Conservation (phyloP, 2,113 vertebrate species). For the Ranitomeya variabilis region DNA sequence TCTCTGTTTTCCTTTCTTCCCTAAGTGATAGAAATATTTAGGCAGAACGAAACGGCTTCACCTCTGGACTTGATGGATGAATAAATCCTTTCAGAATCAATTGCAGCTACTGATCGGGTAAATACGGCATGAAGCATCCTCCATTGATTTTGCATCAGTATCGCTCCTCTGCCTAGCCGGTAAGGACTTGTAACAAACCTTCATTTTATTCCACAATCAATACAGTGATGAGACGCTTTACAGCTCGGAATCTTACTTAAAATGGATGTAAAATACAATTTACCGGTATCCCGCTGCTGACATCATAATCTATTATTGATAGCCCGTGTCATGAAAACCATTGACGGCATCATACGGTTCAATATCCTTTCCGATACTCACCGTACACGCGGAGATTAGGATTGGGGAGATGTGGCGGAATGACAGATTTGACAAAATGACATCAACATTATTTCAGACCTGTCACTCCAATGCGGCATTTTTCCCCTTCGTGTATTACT, state of each 20-base stretch:
- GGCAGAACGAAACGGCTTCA: neutral
- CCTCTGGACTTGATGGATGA: neutral
- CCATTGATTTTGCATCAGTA: slow-evolving; percentile 47
- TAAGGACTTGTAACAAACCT: slow-evolving; percentile 6
- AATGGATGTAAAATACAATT: slow-evolving; percentile 36
- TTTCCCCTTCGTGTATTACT: slow-evolving; percentile 8
- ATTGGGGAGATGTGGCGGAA: neutral
- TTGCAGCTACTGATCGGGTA: slow-evolving; percentile 1
- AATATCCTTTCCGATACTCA: slow-evolving; percentile 25
- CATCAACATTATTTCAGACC: slow-evolving; percentile 50
- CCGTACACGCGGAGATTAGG: slow-evolving; percentile 19
- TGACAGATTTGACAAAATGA: slow-evolving; percentile 54
- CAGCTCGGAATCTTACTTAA: slow-evolving; percentile 39
- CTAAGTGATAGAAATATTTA: neutral
- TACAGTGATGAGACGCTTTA: slow-evolving; percentile 41
- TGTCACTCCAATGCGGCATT: neutral
- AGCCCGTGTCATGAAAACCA: neutral
- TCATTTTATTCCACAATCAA: slow-evolving; percentile 35
- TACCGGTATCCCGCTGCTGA: slow-evolving; percentile 15
- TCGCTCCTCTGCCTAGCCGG: neutral
- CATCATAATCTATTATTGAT: slow-evolving; percentile 51
- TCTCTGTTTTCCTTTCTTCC: neutral
- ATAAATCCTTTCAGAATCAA: slow-evolving; percentile 11
- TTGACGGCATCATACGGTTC: slow-evolving; percentile 17
- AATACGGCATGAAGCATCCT: slow-evolving; percentile 20